phyloP scores from a whole-genome alignment of 1,140 invertebrate species.

The Mycetomoellerius zeteki region DNA sequence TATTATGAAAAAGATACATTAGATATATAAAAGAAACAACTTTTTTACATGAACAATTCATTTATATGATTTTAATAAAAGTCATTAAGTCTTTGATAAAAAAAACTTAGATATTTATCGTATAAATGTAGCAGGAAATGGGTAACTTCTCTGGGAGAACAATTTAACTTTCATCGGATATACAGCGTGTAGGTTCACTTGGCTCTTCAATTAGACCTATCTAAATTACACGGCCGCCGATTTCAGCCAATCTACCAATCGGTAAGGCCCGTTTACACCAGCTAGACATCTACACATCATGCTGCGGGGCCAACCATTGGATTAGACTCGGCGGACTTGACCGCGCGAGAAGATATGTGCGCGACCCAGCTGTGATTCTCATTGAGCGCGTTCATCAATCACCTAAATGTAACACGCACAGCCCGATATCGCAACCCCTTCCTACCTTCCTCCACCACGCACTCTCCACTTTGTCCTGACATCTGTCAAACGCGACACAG shows the following conservation, averaged over 20 bases:
- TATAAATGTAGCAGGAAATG: not conserved
- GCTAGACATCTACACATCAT: slow-evolving; percentile 71
- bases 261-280: slow-evolving; percentile 70
- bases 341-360: slow-evolving; percentile 71
- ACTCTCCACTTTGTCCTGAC: slow-evolving; percentile 83
- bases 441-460: slow-evolving; percentile 51
- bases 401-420: slow-evolving; percentile 83
- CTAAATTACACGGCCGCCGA: slow-evolving; percentile 40
- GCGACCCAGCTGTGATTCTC: slow-evolving; percentile 84
- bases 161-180: not conserved
- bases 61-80: not conserved
- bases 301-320: slow-evolving; percentile 57
- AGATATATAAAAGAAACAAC: not conserved
- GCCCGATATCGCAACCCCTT: slow-evolving; percentile 77
- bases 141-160: not conserved
- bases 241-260: slow-evolving; percentile 42
- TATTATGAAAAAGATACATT: not conserved
- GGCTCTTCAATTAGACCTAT: slow-evolving; percentile 52
- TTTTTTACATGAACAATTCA: not conserved
- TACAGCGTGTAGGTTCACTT: not conserved
- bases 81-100: not conserved
- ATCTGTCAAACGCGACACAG: slow-evolving; percentile 80
- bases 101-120: not conserved
- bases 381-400: slow-evolving; percentile 85
- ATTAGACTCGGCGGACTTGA: slow-evolving; percentile 73